These are phyloP conservation scores for Oreortyx pictus DNA, from an alignment of 2,797 vertebrate species.

Conservation along the genomic window DNA sequence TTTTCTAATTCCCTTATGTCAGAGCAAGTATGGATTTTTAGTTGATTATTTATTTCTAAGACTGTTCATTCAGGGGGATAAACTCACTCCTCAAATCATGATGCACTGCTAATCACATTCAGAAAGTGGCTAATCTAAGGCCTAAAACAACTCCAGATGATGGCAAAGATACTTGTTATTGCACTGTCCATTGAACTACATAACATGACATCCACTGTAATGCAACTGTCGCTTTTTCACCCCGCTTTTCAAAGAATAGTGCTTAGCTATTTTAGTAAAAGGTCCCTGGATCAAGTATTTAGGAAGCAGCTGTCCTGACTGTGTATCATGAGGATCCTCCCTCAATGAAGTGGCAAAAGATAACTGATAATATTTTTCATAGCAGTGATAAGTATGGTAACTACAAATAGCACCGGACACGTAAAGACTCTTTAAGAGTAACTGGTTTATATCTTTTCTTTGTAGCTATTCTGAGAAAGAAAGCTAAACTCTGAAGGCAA, in stretches of 20 bases:
- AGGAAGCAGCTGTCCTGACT: neutral
- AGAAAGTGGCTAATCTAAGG: neutral
- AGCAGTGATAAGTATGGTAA: neutral
- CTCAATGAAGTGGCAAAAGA: neutral
- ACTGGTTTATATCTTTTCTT: neutral
- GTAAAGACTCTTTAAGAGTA: neutral
- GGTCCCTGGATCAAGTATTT: neutral
- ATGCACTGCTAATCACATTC: neutral
- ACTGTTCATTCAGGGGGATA: neutral
- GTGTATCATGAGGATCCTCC: neutral
- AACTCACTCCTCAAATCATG: neutral
- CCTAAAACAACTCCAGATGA: neutral
- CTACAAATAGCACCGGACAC: neutral
- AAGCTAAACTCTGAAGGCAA: neutral
- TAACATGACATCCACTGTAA: rapidly evolving
- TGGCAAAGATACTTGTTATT: neutral
- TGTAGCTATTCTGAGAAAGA: neutral
- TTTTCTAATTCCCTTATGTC: neutral
- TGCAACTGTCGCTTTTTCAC: neutral
- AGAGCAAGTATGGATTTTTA: neutral
- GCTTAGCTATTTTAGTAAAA: neutral
- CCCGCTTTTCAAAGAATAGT: neutral
- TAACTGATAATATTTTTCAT: neutral
- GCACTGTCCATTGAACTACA: neutral
- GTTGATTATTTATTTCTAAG: neutral